Percentiles rank a stretch among this genome's conserved stretches.
phyloP scores from a whole-genome alignment of 2,113 vertebrate species.

The Shinisaurus crocodilurus region DNA sequence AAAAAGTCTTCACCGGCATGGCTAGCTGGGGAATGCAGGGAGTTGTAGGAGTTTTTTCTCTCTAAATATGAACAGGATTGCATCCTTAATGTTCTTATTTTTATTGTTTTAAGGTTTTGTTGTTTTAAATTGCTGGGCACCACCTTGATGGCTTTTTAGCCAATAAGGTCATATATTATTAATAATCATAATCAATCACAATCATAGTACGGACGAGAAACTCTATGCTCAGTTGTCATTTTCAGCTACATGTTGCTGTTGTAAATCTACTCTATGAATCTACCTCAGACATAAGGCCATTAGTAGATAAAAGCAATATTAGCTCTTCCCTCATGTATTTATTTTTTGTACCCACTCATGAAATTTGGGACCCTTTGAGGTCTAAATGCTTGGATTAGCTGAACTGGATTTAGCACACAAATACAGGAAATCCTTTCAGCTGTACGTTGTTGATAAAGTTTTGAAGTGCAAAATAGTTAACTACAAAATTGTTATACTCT shows the following conservation, averaged over 20 bases:
- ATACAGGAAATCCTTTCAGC: constrained; percentile 73
- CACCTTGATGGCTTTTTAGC: too few species aligned
- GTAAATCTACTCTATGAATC: neutral
- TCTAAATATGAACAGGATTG: too few species aligned
- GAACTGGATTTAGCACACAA: constrained; percentile 44
- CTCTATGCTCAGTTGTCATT: neutral
- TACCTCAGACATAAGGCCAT: neutral
- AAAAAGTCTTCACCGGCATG: too few species aligned
- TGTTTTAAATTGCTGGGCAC: too few species aligned
- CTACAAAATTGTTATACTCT: constrained; percentile 45
- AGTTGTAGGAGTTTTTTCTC: too few species aligned
- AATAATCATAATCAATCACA: too few species aligned
- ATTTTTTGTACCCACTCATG: constrained; percentile 14
- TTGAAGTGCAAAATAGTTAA: constrained; percentile 54
- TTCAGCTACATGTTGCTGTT: neutral
- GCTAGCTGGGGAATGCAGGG: too few species aligned
- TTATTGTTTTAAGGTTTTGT: too few species aligned
- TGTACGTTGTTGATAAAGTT: constrained; percentile 57
- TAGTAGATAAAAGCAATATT: constrained; percentile 3
- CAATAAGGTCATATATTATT: too few species aligned
- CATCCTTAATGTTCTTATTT: too few species aligned
- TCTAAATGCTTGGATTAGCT: neutral
- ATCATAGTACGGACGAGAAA: neutral
- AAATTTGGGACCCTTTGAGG: neutral
- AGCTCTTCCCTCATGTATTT: constrained; percentile 43